Conservation (phyloP, 2,797 vertebrate genomes). For the Oreonectes daqikongensis region DNA sequence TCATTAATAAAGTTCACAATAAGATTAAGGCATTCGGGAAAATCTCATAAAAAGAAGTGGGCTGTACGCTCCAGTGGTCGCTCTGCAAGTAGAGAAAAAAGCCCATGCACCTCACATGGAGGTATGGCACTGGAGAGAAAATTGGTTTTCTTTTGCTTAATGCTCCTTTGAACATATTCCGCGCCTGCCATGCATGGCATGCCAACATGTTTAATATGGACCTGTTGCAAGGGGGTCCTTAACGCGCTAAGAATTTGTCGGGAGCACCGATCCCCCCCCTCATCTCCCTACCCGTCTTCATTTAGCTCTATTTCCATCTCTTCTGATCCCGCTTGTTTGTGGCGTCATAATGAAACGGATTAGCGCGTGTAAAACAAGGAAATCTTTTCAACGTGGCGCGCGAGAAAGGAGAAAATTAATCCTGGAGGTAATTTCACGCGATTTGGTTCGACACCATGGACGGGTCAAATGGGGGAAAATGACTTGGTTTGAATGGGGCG, state of each 20-base stretch:
- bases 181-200: slow-evolving; percentile 77
- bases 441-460: slow-evolving; percentile 83
- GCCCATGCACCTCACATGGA: slow-evolving; percentile 72
- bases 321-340: slow-evolving; percentile 75
- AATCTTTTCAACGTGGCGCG: slow-evolving; percentile 72
- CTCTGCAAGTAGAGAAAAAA: slow-evolving; percentile 63
- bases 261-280: slow-evolving; percentile 60
- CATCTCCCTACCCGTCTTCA: slow-evolving; percentile 46
- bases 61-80: slow-evolving; percentile 76
- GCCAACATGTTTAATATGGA: slow-evolving; percentile 76
- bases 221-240: slow-evolving; percentile 76
- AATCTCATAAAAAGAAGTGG: slow-evolving; percentile 79
- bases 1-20: slow-evolving; percentile 90
- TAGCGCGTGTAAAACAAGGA: slow-evolving; percentile 83
- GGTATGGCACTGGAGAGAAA: slow-evolving; percentile 73
- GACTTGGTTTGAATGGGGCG: slow-evolving; percentile 73
- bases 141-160: slow-evolving; percentile 77
- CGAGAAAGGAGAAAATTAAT: slow-evolving; percentile 83
- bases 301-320: slow-evolving; percentile 61
- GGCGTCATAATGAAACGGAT: slow-evolving; percentile 81
- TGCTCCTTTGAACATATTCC: slow-evolving; percentile 77
- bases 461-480: slow-evolving; percentile 82
- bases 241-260: slow-evolving; percentile 75
- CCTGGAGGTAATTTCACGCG: slow-evolving; percentile 88
- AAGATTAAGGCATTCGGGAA: slow-evolving; percentile 84